Conservation (phyloP, 2,113 vertebrate genomes). For the Alosa alosa region DNA sequence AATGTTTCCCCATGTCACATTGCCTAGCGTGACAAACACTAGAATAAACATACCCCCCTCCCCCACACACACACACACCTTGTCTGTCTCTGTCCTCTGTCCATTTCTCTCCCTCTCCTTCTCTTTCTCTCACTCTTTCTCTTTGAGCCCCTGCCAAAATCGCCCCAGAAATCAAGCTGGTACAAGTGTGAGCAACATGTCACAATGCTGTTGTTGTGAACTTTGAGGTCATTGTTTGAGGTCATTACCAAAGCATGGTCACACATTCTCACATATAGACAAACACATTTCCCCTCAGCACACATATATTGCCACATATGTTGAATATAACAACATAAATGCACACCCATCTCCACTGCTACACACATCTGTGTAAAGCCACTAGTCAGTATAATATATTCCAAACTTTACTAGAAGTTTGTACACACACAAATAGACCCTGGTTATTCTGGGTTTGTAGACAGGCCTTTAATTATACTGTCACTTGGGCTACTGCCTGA, state of each 20-base stretch:
- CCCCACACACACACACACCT: background rate
- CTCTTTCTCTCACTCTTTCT: background rate
- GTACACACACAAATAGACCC: background rate
- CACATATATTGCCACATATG: no score
- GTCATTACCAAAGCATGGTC: background rate
- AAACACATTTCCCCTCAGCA: background rate
- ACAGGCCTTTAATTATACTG: background rate
- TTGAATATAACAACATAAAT: background rate
- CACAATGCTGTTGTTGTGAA: constrained; percentile 5
- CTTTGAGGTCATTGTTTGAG: background rate
- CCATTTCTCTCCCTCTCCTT: background rate
- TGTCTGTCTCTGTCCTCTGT: background rate
- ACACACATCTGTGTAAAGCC: background rate
- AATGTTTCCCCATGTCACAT: background rate
- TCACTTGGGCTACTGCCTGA: background rate
- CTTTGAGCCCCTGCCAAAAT: background rate
- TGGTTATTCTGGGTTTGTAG: background rate
- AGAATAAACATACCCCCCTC: background rate
- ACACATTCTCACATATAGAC: background rate
- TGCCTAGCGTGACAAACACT: background rate
- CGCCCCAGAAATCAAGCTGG: background rate
- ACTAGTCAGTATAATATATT: background rate
- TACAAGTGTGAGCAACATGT: background rate
- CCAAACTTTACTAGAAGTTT: background rate
- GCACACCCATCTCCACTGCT: background rate